These are phyloP conservation scores for Scaptomyza caliginosa DNA, from an alignment of 2,888 invertebrate species.

Conservation along the genomic window DNA sequence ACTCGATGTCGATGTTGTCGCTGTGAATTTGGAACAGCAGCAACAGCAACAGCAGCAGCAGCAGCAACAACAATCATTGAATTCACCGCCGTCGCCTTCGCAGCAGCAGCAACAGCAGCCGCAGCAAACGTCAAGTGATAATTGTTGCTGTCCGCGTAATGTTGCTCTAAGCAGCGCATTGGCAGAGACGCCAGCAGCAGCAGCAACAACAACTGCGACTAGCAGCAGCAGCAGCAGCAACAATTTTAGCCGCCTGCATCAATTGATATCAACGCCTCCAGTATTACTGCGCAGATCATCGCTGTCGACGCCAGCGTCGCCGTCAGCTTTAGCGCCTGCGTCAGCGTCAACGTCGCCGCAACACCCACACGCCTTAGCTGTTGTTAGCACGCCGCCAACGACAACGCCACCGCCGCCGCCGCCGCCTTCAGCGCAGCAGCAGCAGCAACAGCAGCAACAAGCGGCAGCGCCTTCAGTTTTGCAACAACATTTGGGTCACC, in stretches of 20 bases:
- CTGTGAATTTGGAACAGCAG: slow-evolving; percentile 75
- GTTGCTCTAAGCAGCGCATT: slow-evolving; percentile 53
- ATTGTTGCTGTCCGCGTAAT: slow-evolving; percentile 74
- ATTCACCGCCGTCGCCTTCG: slow-evolving; percentile 10
- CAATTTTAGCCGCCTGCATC: slow-evolving; percentile 82
- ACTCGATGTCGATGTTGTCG: slow-evolving; percentile 47
- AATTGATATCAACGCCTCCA: slow-evolving; percentile 82
- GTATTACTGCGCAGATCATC: slow-evolving; percentile 75
- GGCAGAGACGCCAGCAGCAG: slow-evolving; percentile 45
- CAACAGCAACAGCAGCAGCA: slow-evolving; percentile 41
- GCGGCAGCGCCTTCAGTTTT: slow-evolving; percentile 75
- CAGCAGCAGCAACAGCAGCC: slow-evolving; percentile 33
- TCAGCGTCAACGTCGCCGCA: slow-evolving; percentile 35
- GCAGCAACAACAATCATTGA: slow-evolving; percentile 11
- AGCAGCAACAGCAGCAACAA: slow-evolving; percentile 46
- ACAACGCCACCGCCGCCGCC: slow-evolving; percentile 37
- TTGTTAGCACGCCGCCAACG: slow-evolving; percentile 48
- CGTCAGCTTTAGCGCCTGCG: slow-evolving; percentile 32
- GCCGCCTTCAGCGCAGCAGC: slow-evolving; percentile 16
- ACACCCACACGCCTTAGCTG: slow-evolving; percentile 55
- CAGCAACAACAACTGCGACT: slow-evolving; percentile 36
- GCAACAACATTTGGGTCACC: slow-evolving; percentile 83
- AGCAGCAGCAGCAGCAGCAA: slow-evolving; percentile 63
- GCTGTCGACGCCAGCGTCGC: slow-evolving; percentile 51
- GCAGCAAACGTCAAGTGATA: slow-evolving; percentile 53